Base-by-base conservation (phyloP, 2,113 vertebrate species). In the Xiphorhynchus elegans region DNA sequence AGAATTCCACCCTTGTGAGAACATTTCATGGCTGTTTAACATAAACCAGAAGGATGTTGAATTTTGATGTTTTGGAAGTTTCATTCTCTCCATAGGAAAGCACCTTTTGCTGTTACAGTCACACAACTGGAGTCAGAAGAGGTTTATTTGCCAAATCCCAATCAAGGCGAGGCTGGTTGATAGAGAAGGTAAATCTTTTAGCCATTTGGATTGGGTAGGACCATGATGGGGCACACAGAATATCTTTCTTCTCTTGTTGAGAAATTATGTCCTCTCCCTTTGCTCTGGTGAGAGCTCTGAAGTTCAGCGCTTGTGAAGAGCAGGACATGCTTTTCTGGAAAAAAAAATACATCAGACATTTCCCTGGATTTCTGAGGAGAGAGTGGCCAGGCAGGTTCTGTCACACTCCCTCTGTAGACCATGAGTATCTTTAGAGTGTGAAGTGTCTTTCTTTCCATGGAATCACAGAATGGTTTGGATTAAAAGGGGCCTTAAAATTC, bases 41-140 rank as follows among this genome's bases (percentile, higher is more conserved):
- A 10, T 13, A 46, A 37, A 84, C 6, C 31, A 37, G 46, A 28
- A 52, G 10, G 37, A 15, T 49, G 14, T 8, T n/a, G 47, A 68
- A 26, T 2, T 60, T 64, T 21, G 17, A 24, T 0, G 0, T 23
- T 86, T 53, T 40, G 10, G 6, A 46, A 4, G 11, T 29, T 83
- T 59, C 33, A 11, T 42, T 84, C 13, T 47, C 35, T 26, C 25
- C 1, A 1, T 17, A 11, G 26, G 29, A 44, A 7, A 40, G 4
- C 6, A 59, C 13, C 2, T 60, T 64, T 44, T 67, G 33, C 31
- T 42, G 13, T 7, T 63, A 23, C 3, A 33, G n/a, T 39, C 35
- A 9, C 56, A 24, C 17, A 42, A 0, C 10, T 52, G 68, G 10
- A 52, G 19, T 18, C 23, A 13, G 29, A 18, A 67, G 35, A 33